Conservation (phyloP, 2,113 vertebrate species). For the Marmota flaviventris region DNA sequence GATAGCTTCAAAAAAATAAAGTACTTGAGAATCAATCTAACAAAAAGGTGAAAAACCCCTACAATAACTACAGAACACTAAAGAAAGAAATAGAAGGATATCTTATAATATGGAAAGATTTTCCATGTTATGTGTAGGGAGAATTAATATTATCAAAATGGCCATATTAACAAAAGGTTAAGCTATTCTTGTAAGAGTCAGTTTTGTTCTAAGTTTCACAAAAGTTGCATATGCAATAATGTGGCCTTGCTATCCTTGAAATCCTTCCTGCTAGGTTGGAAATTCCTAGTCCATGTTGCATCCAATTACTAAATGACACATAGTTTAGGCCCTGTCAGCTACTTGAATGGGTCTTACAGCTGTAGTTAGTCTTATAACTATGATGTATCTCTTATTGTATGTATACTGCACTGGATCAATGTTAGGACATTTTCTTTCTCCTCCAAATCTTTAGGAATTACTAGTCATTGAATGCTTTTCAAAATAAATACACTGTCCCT, state of each 20-base stretch:
- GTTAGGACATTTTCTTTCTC: not conserved
- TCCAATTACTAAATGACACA: not conserved
- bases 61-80: too few relatives aligned
- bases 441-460: not conserved
- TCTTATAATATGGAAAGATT: too few relatives aligned
- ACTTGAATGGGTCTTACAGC: too few relatives aligned
- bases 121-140: too few relatives aligned
- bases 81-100: too few relatives aligned
- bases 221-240: not conserved
- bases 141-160: too few relatives aligned
- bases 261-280: not conserved
- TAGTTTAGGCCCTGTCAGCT: too few relatives aligned
- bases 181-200: not conserved
- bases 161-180: not conserved
- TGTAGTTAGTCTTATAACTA: not conserved
- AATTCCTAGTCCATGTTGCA: not conserved
- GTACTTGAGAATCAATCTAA: too few relatives aligned
- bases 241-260: not conserved
- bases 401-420: not conserved
- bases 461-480: not conserved
- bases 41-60: too few relatives aligned
- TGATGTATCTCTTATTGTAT: not conserved
- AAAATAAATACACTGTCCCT: conserved; percentile 42
- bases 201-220: not conserved
- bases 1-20: too few relatives aligned